These are phyloP conservation scores for Ectemnius lituratus DNA, from an alignment of 2,888 invertebrate genomes.

Conservation along the genomic window DNA sequence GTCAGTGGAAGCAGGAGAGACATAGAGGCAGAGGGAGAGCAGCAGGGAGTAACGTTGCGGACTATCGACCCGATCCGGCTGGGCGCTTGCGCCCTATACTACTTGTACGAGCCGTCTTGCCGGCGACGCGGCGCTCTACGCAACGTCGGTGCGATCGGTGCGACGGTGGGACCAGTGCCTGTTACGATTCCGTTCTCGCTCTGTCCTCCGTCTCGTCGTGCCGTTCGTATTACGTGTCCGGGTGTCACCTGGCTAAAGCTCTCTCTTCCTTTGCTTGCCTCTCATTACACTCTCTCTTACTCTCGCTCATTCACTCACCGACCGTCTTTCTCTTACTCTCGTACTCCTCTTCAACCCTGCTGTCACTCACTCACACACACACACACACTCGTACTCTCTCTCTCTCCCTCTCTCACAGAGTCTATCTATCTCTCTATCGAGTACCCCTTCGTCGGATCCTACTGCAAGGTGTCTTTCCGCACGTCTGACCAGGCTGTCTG, in stretches of 20 bases:
- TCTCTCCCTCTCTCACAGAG: conserved; percentile 12
- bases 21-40: conserved; percentile 27
- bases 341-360: conserved; percentile 6
- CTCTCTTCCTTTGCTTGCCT: conserved; percentile 9
- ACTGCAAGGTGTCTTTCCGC: no score
- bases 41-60: conserved; percentile 69
- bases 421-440: conserved; percentile 12
- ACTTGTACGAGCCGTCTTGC: conserved; percentile 65
- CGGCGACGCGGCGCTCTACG: conserved; percentile 74
- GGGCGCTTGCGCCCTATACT: conserved; percentile 69
- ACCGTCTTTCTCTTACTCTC: conserved; percentile 4
- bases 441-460: conserved; percentile 17
- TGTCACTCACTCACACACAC: conserved; percentile 27
- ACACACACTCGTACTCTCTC: conserved; percentile 6
- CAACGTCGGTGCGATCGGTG: conserved; percentile 59
- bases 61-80: conserved; percentile 73
- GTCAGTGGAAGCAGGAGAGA: conserved; percentile 6
- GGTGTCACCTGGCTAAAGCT: conserved; percentile 40
- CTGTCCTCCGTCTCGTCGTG: conserved; percentile 58
- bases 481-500: no score
- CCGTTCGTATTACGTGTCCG: conserved; percentile 52
- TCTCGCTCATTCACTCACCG: conserved; percentile 5
- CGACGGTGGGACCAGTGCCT: conserved; percentile 67
- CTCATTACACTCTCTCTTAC: background rate
- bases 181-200: conserved; percentile 66